Evolutionary conservation across 2,888 invertebrate genomes (phyloP), one percentile per base, ranked within the genome.

Genomic region (Nemotelus pantherinus): DNA sequence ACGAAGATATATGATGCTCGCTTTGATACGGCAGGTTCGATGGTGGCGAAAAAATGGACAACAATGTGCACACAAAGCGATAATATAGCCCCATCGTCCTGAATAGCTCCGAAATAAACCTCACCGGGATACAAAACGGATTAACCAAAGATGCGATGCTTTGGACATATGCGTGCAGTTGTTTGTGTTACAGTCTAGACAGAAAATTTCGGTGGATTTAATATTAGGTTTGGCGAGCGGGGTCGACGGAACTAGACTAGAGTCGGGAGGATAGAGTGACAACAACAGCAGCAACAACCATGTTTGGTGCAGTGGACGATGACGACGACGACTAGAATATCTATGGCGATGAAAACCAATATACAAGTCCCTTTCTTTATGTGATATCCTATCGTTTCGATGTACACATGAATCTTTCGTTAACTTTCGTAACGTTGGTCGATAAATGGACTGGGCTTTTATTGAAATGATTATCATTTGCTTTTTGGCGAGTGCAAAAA

Each of bases 171-270:
- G 25, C 25, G 63, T 63, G 63, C 50, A 48, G 74, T 74, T 74
- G 74, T 74, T 74, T 74, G 74, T 74, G 74, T 63, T 74, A 74
- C 74, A 74, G 74, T 74, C 74, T 74, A 74, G 74, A 74, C 74
- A 74, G 74, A 74, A 74, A 60, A 74, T 60, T 74, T 74, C 63
- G 74, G 70, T 74, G 74, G 74, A 63, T 74, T 74, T 60, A 47
- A 74, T 63, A 74, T 74, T 63, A 63, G 48, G 74, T 74, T 60
- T 63, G 74, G 58, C 50, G 25, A 25, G 25, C 25, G 25, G 25
- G 25, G 25, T 25, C 25, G 25, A 25, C 25, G 25, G 68, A 50
- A 3, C 48, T 10, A 6, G 43, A 5, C 65, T 47, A 65, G 43
- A 4, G 65, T n/a, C 60, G 10, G n/a, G 39, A 53, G 55, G 43